Percentiles rank a stretch among this genome's conserved stretches.
phyloP scores from a whole-genome alignment of 1,140 invertebrate species.

The Bombyx mori region ASM3026992v2 NC_085117.1:4180001-4180500 shows the following conservation, averaged over 20 bases:
- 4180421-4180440: too few species aligned
- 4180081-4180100: too few species aligned
- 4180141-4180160: too few species aligned
- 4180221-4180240: constrained; percentile 31
- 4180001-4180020: too few species aligned
- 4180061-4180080: neutral
- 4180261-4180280: constrained; percentile 99
- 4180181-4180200: too few species aligned
- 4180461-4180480: too few species aligned
- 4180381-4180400: constrained; percentile 55
- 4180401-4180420: neutral
- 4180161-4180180: too few species aligned
- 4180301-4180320: constrained; percentile 98
- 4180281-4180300: constrained; percentile 98
- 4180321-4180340: constrained; percentile 94
- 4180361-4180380: constrained; percentile 99
- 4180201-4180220: too few species aligned
- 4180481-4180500: too few species aligned
- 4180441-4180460: too few species aligned
- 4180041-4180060: neutral
- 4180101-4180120: too few species aligned
- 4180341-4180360: constrained; percentile 99
- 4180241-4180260: constrained; percentile 93
- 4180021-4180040: neutral
- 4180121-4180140: too few species aligned